Percentiles rank a stretch among this genome's conserved stretches.
These are phyloP conservation scores for Elgaria multicarinata DNA, from an alignment of 2,113 vertebrate genomes.

Conservation along the genomic window DNA sequence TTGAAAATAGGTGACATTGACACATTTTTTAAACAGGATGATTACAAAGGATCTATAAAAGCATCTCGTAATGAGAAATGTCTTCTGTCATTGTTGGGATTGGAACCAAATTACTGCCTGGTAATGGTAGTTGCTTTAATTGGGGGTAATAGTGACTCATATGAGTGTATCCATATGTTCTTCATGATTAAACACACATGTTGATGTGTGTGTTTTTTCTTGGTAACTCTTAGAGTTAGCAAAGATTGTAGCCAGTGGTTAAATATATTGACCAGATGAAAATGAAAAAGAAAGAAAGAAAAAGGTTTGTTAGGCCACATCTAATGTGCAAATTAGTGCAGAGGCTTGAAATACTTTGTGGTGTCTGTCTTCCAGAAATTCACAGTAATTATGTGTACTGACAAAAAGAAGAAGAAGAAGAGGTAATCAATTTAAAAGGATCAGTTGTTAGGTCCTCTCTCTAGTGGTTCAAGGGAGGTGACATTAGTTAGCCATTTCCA, in stretches of 20 bases:
- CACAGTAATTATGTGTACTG: neutral
- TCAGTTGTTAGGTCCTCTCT: neutral
- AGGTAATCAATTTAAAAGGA: slow-evolving; percentile 18
- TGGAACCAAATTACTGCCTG: fast-evolving
- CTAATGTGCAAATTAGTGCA: neutral
- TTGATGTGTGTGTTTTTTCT: slow-evolving; percentile 25
- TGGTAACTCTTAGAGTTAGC: slow-evolving; percentile 22
- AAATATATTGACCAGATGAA: slow-evolving; percentile 40
- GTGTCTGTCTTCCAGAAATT: neutral
- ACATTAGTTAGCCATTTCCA: neutral
- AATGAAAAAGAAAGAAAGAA: neutral
- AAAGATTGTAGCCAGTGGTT: slow-evolving; percentile 33
- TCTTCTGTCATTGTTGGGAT: neutral
- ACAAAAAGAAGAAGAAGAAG: neutral
- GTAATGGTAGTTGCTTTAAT: slow-evolving; percentile 37
- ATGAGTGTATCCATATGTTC: slow-evolving; percentile 43
- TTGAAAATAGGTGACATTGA: neutral
- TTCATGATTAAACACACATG: slow-evolving; percentile 50
- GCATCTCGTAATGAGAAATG: neutral
- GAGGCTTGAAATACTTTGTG: neutral
- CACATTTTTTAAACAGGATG: neutral
- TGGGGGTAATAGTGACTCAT: slow-evolving; percentile 32
- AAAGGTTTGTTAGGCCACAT: neutral
- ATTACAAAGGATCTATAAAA: slow-evolving; percentile 1
- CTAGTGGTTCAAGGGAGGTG: neutral